Evolutionary conservation across 1,140 invertebrate species (phyloP), one percentile per base, ranked within the genome.

Genomic region (Nasonia giraulti): DNA sequence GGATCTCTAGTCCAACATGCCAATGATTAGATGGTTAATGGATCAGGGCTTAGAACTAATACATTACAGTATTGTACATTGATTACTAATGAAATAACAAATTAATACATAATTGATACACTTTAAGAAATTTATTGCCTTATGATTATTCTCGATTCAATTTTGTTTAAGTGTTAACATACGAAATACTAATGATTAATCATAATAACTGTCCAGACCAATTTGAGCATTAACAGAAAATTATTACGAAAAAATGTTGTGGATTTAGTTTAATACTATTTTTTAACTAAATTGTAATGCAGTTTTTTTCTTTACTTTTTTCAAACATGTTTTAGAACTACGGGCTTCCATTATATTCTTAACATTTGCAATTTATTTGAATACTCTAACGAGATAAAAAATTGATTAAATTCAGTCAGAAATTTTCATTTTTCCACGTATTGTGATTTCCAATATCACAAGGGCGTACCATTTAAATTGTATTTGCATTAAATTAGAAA

Each of bases 21-120:
- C 76, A 47, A 31, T 77, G 50, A 85, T 86, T 86, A 86, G 76
- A 44, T 89, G 89, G 87, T 89, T 87, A 87, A 88, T 91, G 89
- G 89, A 88, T 89, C 86, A 86, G 89, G 89, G 88, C 88, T 90
- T 90, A 74, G 76, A 87, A 89, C 88, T 90, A 91, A 91, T 89
- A 87, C 86, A 88, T 85, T 82, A 88, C 85, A 87, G 86, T 88
- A 87, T 76, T 89, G 87, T 88, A 89, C 87, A 90, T 88, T 87
- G 87, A 88, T 89, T 89, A 90, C 88, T 90, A 90, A 90, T 91
- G 88, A 88, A 83, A 89, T 88, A 86, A 88, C 84, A 87, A 86
- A 87, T 84, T 85, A 88, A 85, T 87, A 88, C 81, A 85, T 55
- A 17, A 80, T 79, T 73, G 44, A 84, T 44, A 80, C 68, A 71